These are phyloP conservation scores for human (Homo sapiens) DNA, from an alignment of 2,113 vertebrate genomes.

Conservation along the genomic window DNA sequence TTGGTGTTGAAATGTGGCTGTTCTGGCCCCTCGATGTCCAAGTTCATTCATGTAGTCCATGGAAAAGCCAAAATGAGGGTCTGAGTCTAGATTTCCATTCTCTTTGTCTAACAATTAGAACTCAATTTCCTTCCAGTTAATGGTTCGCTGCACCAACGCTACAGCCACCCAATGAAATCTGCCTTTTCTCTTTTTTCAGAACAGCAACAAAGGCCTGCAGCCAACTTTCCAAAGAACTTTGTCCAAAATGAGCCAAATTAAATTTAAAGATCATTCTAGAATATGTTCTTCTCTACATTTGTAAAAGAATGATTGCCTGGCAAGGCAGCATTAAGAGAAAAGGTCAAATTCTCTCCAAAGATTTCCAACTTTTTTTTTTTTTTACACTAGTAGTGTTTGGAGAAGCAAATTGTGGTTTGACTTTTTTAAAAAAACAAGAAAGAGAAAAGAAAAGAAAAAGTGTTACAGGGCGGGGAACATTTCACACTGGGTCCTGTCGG, in stretches of 20 bases:
- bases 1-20: not conserved
- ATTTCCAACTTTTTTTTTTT: constrained; percentile 42
- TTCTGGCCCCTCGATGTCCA: not conserved
- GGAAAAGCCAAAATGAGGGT: not conserved
- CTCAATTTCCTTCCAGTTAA: not conserved
- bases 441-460: not conserved
- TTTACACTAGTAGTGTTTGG: not conserved
- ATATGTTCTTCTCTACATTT: not conserved
- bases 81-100: constrained; percentile 1
- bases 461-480: too few relatives aligned
- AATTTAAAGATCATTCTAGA: constrained; percentile 41
- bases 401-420: not conserved
- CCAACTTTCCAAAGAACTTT: constrained; percentile 11
- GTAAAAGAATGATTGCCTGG: not conserved
- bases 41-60: not conserved
- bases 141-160: not conserved
- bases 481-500: too few relatives aligned
- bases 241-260: constrained; percentile 44
- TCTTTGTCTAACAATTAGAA: not conserved
- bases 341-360: constrained; percentile 22
- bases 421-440: not conserved
- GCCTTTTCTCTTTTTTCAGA: not conserved
- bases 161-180: not conserved
- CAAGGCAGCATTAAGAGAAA: constrained; percentile 36
- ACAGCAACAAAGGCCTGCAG: not conserved